Percentiles rank a stretch among this genome's conserved stretches.
These are phyloP conservation scores for Caranx melampygus DNA, from an alignment of 2,113 vertebrate species.

Conservation along the genomic window DNA sequence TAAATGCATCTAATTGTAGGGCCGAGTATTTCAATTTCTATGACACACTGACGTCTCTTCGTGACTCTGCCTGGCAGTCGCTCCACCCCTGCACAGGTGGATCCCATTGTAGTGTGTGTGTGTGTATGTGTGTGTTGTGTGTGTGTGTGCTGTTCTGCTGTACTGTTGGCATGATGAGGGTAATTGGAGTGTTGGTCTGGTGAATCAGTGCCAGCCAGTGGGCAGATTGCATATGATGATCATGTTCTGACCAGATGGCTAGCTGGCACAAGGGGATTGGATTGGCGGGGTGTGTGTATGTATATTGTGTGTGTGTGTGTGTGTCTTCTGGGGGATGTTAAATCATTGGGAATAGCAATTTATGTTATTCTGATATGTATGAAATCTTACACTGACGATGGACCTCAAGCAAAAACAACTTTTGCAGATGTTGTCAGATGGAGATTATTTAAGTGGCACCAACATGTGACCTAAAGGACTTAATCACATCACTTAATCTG, in stretches of 20 bases:
- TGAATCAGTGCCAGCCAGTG: slow-evolving; percentile 81
- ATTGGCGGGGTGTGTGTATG: slow-evolving; percentile 58
- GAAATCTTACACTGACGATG: slow-evolving; percentile 10
- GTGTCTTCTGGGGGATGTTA: slow-evolving; percentile 36
- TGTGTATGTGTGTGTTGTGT: background rate
- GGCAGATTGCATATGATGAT: slow-evolving; percentile 84
- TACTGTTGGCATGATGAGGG: slow-evolving; percentile 80
- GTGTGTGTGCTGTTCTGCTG: slow-evolving; percentile 61
- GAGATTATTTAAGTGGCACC: background rate
- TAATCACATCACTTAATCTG: background rate
- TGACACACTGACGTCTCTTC: slow-evolving; percentile 58
- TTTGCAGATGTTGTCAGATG: background rate
- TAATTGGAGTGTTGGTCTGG: slow-evolving; percentile 79
- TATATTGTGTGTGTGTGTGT: slow-evolving; percentile 35
- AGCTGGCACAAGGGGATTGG: slow-evolving; percentile 65
- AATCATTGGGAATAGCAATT: slow-evolving; percentile 54
- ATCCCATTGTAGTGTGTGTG: slow-evolving; percentile 60
- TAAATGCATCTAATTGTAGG: slow-evolving; percentile 50
- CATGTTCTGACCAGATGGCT: slow-evolving; percentile 83
- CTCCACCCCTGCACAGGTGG: slow-evolving; percentile 72
- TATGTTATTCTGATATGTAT: slow-evolving; percentile 46
- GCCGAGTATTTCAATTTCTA: slow-evolving; percentile 36
- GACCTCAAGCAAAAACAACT: background rate
- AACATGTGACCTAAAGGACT: background rate
- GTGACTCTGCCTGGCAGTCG: slow-evolving; percentile 33